These are phyloP conservation scores for Acrossocheilus wenchowensis DNA, from an alignment of 2,797 vertebrate genomes.

Conservation along the genomic window DNA sequence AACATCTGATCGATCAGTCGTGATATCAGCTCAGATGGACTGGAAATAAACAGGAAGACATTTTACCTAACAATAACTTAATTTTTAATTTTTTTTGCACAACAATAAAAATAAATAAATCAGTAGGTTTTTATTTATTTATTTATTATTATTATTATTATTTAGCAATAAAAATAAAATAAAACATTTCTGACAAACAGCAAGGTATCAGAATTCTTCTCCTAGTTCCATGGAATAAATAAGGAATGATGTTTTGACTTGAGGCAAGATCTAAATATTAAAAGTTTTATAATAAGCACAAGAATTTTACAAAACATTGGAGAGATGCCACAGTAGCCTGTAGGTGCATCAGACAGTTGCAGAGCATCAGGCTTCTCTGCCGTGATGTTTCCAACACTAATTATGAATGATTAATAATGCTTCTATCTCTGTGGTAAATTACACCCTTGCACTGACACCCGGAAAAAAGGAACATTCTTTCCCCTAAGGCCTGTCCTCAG, in stretches of 20 bases:
- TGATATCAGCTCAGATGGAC: not conserved
- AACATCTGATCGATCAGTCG: not conserved
- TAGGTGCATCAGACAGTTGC: not conserved
- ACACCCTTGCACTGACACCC: conserved; percentile 2
- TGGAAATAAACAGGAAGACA: not conserved
- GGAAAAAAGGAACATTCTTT: conserved; percentile 29
- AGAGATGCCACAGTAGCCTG: not conserved
- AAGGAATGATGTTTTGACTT: not conserved
- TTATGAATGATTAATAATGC: not conserved
- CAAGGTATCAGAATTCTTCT: not conserved
- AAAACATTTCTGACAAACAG: not conserved
- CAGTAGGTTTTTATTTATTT: not conserved
- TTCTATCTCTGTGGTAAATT: not conserved
- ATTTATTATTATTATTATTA: too few species aligned
- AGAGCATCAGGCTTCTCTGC: not conserved
- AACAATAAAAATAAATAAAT: not conserved
- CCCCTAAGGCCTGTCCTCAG: conserved; percentile 21
- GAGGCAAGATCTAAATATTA: conserved; percentile 20
- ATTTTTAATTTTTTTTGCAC: not conserved
- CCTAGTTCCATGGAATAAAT: not conserved
- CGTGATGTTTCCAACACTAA: conserved; percentile 3
- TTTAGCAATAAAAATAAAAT: not conserved
- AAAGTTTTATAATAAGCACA: not conserved
- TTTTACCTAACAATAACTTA: not conserved
- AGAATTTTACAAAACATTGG: not conserved